phyloP scores from a whole-genome alignment of 1,140 invertebrate species.

The Hyles euphorbiae region DNA sequence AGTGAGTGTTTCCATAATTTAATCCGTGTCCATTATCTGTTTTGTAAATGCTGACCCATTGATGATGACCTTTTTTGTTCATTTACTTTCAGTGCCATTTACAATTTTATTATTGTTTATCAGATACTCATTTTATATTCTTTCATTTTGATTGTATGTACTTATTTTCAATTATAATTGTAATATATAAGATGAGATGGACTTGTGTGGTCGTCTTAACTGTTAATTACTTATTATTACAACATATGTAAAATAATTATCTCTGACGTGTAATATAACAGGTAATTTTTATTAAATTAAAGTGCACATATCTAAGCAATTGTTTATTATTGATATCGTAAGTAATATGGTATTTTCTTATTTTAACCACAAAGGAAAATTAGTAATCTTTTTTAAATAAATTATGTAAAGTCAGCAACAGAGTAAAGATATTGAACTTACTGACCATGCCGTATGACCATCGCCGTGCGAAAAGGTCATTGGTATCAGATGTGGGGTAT shows the following conservation, averaged over 20 bases:
- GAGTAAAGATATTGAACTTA: too few relatives aligned
- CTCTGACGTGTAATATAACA: constrained; percentile 32
- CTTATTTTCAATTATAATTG: constrained; percentile 4
- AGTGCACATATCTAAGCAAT: constrained; percentile 34
- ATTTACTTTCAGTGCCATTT: constrained; percentile 14
- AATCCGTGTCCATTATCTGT: too few relatives aligned
- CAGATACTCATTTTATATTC: constrained; percentile 17
- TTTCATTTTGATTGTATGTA: constrained; percentile 10
- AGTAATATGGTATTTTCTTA: background rate
- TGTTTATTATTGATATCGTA: constrained; percentile 14
- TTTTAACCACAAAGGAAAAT: too few relatives aligned
- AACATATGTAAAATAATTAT: constrained; percentile 25
- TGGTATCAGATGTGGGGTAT: too few relatives aligned
- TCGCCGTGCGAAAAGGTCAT: too few relatives aligned
- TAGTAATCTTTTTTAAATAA: too few relatives aligned
- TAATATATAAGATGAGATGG: constrained; percentile 6
- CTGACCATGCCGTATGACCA: too few relatives aligned
- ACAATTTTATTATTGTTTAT: constrained; percentile 4
- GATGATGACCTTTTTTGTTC: background rate
- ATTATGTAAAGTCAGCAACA: too few relatives aligned
- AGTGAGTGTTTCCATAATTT: too few relatives aligned
- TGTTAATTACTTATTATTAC: constrained; percentile 19
- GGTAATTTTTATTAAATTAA: constrained; percentile 36
- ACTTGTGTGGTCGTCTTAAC: constrained; percentile 17
- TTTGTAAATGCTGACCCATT: background rate